These are phyloP conservation scores for Sorex maritimensis DNA, from an alignment of 2,797 vertebrate species.

Conservation along the genomic window DNA sequence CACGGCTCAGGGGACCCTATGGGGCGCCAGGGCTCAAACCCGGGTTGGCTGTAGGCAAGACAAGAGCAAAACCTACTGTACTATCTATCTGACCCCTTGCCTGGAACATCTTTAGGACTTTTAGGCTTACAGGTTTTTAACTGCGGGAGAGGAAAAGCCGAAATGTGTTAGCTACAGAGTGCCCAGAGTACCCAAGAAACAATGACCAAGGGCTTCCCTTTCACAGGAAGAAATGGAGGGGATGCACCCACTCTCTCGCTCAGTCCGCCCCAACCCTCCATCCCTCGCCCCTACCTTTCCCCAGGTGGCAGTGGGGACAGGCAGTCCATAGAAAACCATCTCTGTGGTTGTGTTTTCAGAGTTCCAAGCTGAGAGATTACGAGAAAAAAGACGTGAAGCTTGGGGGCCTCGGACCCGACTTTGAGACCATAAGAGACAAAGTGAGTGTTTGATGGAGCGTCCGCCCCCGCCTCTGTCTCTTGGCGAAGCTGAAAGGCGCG, in stretches of 20 bases:
- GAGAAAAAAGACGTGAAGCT: conserved; percentile 91
- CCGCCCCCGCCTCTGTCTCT: background rate
- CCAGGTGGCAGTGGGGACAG: too few relatives aligned
- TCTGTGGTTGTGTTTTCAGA: conserved; percentile 83
- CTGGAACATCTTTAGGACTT: conserved; percentile 56
- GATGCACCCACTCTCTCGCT: background rate
- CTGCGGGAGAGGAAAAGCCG: conserved; percentile 20
- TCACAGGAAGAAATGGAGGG: background rate
- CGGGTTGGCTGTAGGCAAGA: too few relatives aligned
- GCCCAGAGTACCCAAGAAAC: background rate
- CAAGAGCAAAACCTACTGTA: too few relatives aligned
- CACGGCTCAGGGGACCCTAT: too few relatives aligned
- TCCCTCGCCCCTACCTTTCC: too few relatives aligned
- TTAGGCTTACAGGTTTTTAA: too few relatives aligned
- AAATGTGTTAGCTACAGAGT: conserved; percentile 29
- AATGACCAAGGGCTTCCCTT: too few relatives aligned
- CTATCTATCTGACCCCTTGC: background rate
- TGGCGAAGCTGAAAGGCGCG: background rate
- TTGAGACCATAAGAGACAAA: conserved; percentile 91
- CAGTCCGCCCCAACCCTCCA: too few relatives aligned
- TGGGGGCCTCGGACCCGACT: conserved; percentile 94
- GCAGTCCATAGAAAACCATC: conserved; percentile 41
- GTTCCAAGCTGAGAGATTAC: conserved; percentile 90
- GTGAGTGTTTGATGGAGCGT: conserved; percentile 89
- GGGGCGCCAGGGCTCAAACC: too few relatives aligned